phyloP scores from a whole-genome alignment of 2,888 invertebrate species.

The Leucania comma region DNA sequence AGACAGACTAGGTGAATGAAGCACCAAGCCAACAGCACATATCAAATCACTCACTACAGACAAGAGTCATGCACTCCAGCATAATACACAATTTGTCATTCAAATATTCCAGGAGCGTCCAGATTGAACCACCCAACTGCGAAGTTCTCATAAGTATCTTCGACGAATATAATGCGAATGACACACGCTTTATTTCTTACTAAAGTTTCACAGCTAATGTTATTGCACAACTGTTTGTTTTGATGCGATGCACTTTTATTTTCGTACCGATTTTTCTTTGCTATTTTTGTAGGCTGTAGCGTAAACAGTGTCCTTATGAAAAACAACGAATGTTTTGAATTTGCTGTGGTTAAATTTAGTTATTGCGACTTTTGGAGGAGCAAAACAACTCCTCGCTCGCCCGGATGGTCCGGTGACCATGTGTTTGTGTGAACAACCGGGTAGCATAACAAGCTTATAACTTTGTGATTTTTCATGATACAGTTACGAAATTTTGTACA shows the following conservation, averaged over 20 bases:
- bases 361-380: no score
- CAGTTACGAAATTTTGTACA: no score
- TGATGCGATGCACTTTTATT: slow-evolving; percentile 40
- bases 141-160: slow-evolving; percentile 42
- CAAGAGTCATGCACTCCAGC: not conserved
- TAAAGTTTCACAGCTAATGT: slow-evolving; percentile 19
- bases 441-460: no score
- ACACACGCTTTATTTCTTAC: slow-evolving; percentile 57
- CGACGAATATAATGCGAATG: slow-evolving; percentile 42
- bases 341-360: not conserved
- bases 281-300: not conserved
- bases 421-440: no score
- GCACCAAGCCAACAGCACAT: not conserved
- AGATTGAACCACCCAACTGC: slow-evolving; percentile 15
- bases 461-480: no score
- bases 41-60: slow-evolving; percentile 6
- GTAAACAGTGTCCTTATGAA: not conserved
- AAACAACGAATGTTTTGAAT: not conserved
- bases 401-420: no score
- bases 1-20: slow-evolving; percentile 7
- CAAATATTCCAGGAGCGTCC: slow-evolving; percentile 24
- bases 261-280: not conserved
- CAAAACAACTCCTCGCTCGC: no score
- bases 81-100: slow-evolving; percentile 23
- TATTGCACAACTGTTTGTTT: slow-evolving; percentile 42